phyloP scores from a whole-genome alignment of 2,113 vertebrate species.

The Menidia beryllina region DNA sequence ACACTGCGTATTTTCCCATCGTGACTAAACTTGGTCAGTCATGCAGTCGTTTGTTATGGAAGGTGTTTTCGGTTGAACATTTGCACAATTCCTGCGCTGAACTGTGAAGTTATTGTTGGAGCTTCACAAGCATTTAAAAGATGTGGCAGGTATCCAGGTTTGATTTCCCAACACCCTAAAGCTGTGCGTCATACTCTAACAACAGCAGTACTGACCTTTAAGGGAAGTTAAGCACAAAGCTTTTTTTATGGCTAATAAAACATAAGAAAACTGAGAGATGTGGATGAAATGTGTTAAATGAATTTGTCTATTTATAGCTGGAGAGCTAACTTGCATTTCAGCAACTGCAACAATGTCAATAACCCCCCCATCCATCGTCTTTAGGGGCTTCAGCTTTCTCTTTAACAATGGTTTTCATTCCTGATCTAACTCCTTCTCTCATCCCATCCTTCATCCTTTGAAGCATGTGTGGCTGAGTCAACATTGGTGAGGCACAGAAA shows the following conservation, averaged over 20 bases:
- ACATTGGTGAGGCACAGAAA: too few relatives aligned
- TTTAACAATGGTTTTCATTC: too few relatives aligned
- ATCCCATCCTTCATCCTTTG: too few relatives aligned
- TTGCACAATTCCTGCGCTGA: conserved; percentile 2
- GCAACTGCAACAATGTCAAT: background rate
- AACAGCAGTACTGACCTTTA: conserved; percentile 2
- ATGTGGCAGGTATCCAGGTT: conserved; percentile 15
- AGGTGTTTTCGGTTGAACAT: background rate
- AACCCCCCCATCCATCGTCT: too few relatives aligned
- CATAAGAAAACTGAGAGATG: background rate
- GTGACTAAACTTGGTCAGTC: conserved; percentile 10
- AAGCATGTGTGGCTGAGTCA: too few relatives aligned
- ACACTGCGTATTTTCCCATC: background rate
- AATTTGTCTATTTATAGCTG: background rate
- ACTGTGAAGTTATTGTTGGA: conserved; percentile 5
- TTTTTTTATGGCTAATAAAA: background rate
- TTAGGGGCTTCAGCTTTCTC: too few relatives aligned
- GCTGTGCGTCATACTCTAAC: background rate
- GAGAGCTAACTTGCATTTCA: background rate
- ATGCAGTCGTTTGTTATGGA: background rate
- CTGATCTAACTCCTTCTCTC: too few relatives aligned
- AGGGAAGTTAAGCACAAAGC: background rate
- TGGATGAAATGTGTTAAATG: background rate
- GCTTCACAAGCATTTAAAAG: background rate
- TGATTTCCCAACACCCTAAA: background rate